Percentiles rank a stretch among this genome's conserved stretches.
Conservation (phyloP, 2,113 vertebrate species). For the Chloropsis hardwickii region DNA sequence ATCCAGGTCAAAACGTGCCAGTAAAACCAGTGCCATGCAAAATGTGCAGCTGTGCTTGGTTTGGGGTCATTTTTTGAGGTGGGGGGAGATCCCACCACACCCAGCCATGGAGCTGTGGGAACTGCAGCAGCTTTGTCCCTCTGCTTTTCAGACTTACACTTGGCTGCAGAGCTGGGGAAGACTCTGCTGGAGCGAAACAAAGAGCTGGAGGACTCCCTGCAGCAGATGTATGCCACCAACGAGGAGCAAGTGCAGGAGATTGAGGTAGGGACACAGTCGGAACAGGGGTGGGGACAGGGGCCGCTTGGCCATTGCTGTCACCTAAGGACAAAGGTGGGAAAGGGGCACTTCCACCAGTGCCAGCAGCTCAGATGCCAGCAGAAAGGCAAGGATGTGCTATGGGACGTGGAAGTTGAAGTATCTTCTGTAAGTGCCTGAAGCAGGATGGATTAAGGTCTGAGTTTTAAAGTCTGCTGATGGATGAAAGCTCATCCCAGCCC, state of each 20-base stretch:
- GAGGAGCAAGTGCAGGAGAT: conserved; percentile 98
- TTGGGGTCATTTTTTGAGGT: rapidly evolving
- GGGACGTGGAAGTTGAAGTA: background rate
- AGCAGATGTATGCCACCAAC: conserved; percentile 95
- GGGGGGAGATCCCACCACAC: background rate
- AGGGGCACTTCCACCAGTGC: background rate
- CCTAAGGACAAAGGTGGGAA: background rate
- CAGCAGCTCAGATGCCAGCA: background rate
- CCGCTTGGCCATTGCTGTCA: rapidly evolving
- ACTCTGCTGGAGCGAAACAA: conserved; percentile 96
- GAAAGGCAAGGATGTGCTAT: background rate
- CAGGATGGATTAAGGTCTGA: background rate
- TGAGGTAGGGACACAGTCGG: conserved; percentile 72
- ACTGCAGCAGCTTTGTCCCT: background rate
- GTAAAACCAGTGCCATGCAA: background rate
- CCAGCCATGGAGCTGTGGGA: rapidly evolving
- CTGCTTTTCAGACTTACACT: conserved; percentile 81
- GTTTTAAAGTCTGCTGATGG: background rate
- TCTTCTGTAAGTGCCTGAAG: background rate
- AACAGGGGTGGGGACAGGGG: background rate
- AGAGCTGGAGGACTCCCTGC: conserved; percentile 94
- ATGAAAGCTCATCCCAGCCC: background rate
- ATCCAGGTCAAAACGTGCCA: background rate
- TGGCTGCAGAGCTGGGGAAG: conserved; percentile 94
- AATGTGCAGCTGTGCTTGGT: background rate